phyloP scores from a whole-genome alignment of 2,797 vertebrate species.

The Limosa lapponica region DNA sequence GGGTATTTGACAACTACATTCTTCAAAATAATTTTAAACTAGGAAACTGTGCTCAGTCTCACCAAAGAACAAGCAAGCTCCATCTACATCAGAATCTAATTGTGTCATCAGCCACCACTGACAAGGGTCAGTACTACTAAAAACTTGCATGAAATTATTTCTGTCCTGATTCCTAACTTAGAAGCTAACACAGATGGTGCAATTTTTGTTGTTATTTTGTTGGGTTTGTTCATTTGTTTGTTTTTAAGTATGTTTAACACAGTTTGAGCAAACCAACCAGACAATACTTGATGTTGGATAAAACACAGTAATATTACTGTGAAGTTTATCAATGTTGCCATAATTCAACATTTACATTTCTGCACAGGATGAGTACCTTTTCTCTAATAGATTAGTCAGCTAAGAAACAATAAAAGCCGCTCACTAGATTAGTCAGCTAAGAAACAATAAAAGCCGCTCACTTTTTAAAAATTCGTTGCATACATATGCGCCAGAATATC shows the following conservation, averaged over 20 bases:
- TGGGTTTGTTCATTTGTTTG: background rate
- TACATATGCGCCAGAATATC: background rate
- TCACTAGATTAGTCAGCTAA: background rate
- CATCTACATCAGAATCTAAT: background rate
- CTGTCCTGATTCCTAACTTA: background rate
- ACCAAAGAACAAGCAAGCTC: background rate
- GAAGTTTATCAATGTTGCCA: background rate
- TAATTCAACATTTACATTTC: background rate
- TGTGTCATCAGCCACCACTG: background rate
- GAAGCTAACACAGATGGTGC: background rate
- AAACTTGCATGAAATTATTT: background rate
- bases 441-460: background rate
- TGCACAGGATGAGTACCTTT: background rate
- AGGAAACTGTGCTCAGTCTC: background rate
- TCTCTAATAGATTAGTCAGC: background rate
- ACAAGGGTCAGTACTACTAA: background rate
- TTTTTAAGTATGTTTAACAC: background rate
- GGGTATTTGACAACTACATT: background rate
- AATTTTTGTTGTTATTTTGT: rapidly evolving
- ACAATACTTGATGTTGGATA: background rate
- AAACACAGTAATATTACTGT: background rate
- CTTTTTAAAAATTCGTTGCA: background rate
- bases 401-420: background rate
- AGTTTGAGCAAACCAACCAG: background rate
- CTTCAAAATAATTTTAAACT: background rate